Evolutionary conservation across 2,888 invertebrate genomes (phyloP), one percentile per base, ranked within the genome.

Genomic region (Leucania comma): DNA sequence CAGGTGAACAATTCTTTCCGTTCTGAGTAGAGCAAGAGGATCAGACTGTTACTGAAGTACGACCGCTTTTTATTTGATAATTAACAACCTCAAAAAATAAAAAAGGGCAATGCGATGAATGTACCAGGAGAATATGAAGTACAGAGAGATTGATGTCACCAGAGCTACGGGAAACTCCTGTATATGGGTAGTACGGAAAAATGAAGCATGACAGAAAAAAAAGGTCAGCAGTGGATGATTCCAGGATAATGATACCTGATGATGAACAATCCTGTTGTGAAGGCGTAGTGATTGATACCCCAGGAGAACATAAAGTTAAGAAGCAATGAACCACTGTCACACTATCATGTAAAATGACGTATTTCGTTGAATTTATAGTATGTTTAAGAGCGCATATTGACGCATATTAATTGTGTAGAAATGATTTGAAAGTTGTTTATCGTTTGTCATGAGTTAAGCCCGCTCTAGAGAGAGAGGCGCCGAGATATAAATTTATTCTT

Each of bases 51-150:
- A 17, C n/a, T n/a, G n/a, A n/a, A n/a, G n/a, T n/a, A n/a, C n/a
- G n/a, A n/a, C n/a, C n/a, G n/a, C n/a, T n/a, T n/a, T n/a, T n/a
- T 17, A 42, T 42, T 17, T 42, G 20, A 42, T 42, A 5, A 42
- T 42, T 20, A 38, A 12, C 14, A 2, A 4, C 4, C 14, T 38
- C 4, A 38, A 38, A 38, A 35, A 35, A 35, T 35, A 35, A 35
- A 12, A 14, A 14, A 4, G 14, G 14, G 70, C 75, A 68, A 77
- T 58, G 72, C 62, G 62, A 74, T 74, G 8, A 3, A 57, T 56
- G 42, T 72, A 63, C 51, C 42, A 57, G n/a, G 53, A 61, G 42
- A 51, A 71, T 42, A 35, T 59, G 22, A 53, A 60, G 6, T 24
- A 14, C 26, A 59, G 1, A 35, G 20, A 56, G 10, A 68, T 46